phyloP scores from a whole-genome alignment of 1,140 invertebrate genomes.

The Sitodiplosis mosellana region DNA sequence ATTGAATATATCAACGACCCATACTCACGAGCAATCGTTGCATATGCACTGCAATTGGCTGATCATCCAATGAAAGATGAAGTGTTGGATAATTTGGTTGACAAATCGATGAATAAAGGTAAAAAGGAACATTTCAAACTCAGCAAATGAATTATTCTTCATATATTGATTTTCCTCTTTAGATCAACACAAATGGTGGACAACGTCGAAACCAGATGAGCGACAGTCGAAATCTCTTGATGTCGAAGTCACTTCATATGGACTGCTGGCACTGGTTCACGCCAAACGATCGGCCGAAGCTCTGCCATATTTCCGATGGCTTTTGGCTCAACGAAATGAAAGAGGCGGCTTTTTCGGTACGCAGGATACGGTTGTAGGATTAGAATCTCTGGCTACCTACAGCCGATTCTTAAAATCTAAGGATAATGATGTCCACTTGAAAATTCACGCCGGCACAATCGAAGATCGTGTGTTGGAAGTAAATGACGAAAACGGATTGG shows the following conservation, averaged over 20 bases:
- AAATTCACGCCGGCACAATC: constrained; percentile 2
- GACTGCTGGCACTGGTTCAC: constrained; percentile 40
- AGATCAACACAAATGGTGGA: constrained; percentile 55
- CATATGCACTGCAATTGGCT: constrained; percentile 58
- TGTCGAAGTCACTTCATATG: constrained; percentile 63
- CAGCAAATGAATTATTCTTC: too few relatives aligned
- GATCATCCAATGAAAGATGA: constrained; percentile 30
- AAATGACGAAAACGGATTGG: not conserved
- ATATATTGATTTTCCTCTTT: too few relatives aligned
- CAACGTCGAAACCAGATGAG: constrained; percentile 50
- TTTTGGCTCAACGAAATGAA: constrained; percentile 53
- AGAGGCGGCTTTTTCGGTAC: constrained; percentile 59
- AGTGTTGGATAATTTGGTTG: constrained; percentile 10
- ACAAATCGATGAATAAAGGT: constrained; percentile 14
- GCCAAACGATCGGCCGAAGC: constrained; percentile 34
- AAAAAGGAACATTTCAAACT: too few relatives aligned
- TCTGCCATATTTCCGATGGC: constrained; percentile 43
- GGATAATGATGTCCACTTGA: constrained; percentile 34
- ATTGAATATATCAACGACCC: constrained; percentile 48
- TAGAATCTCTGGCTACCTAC: constrained; percentile 47
- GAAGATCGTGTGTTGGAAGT: not conserved
- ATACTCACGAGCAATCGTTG: constrained; percentile 57
- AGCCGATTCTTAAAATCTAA: constrained; percentile 36
- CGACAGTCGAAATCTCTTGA: constrained; percentile 37
- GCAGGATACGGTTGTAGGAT: constrained; percentile 45